Base-by-base conservation (phyloP, 2,888 invertebrate genomes). In the Hedya salicella region DNA sequence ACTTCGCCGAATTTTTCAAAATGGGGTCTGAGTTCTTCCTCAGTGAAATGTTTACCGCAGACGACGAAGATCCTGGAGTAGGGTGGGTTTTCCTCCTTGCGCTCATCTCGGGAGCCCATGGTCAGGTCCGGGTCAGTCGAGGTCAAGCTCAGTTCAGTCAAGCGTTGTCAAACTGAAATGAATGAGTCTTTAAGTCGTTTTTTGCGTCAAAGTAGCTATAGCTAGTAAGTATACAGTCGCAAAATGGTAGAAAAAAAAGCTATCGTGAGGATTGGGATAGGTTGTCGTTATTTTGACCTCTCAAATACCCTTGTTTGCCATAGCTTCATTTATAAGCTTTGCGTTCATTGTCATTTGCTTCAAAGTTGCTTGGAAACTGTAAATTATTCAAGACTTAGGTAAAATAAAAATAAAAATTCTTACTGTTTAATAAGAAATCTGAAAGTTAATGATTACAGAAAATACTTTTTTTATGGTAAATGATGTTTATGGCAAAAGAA, bases 11-110 rank as follows among this genome's bases (percentile, higher is more conserved):
- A 97, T 73, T 94, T 94, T 17, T 95, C 94, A 82, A 98, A 98
- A 0, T 95, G 94, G 40, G 95, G 94, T 62, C 95, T 93, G 71
- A 98, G 95, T 75, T 97, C 96, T 63, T 96, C 95, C 81, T 97
- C 96, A 3, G 70, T 73, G 40, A 82, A 69, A 30, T 83, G 83
- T 90, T 97, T 97, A 73, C 95, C 96, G 80, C 97, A 97, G 65
- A 98, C 95, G 70, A 98, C 95, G 84, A 98, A 98, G 59, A 98
- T 90, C 73, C 98, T 94, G 25, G 98, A 98, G 91, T 97, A 96
- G 36, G 97, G 97, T 9, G 98, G 97, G 76, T 95, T 86, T 93
- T 95, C 82, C 73, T 89, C 85, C 75, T 83, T 81, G 74, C 86
- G 84, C 69, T 88, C 88, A 66, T 86, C 85, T 13, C 57, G 44